Evolutionary conservation across 2,888 invertebrate species (phyloP).

Genomic region (Papilio elwesi): DNA sequence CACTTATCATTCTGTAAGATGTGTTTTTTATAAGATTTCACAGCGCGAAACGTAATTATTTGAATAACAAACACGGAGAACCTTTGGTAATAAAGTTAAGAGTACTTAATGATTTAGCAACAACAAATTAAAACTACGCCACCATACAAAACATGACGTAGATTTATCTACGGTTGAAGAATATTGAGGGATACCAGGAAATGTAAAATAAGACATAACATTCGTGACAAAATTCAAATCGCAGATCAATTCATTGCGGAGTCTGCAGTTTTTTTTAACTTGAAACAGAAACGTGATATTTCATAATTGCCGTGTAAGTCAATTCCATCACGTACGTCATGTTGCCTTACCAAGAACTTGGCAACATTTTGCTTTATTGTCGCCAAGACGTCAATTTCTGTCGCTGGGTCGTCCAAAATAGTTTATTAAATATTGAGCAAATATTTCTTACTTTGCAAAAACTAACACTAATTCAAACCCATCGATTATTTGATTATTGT

Average conservation of each 20-base stretch:
- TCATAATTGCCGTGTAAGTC: constrained; percentile 6
- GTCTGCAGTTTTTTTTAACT: neutral
- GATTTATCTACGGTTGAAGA: no score
- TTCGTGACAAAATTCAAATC: no score
- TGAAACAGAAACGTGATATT: constrained; percentile 4
- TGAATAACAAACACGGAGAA: no score
- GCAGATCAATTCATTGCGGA: neutral
- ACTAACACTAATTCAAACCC: neutral
- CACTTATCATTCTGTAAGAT: no score
- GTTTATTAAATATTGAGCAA: constrained; percentile 2
- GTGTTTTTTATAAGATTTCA: no score
- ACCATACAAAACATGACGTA: no score
- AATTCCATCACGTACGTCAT: constrained; percentile 14
- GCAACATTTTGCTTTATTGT: constrained; percentile 23
- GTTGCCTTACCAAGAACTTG: constrained; percentile 25
- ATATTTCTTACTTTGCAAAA: neutral
- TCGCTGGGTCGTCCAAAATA: constrained; percentile 16
- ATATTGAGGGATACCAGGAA: no score
- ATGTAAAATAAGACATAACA: no score
- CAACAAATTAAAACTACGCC: neutral
- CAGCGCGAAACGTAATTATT: no score
- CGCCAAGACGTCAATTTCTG: constrained; percentile 37
- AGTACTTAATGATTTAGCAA: no score
- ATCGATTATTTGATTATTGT: no score
- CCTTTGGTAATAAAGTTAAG: no score